A percentile compares a stretch with the other conserved stretches of the same genome.
These are phyloP conservation scores for Aporophyla nigra DNA, from an alignment of 2,888 invertebrate genomes.

Conservation along the genomic window DNA sequence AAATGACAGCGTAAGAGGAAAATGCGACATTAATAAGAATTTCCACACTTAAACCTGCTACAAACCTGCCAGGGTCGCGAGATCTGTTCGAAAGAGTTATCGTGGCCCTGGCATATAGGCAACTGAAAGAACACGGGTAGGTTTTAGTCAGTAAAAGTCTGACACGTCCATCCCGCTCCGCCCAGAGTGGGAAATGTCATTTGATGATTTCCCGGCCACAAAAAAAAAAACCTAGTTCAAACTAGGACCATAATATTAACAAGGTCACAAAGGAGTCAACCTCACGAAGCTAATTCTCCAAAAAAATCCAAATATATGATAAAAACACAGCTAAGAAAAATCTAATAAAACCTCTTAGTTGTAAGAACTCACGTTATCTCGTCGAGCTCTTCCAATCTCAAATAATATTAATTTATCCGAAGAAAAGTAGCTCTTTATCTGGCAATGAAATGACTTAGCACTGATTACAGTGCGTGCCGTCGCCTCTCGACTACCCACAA, in stretches of 20 bases:
- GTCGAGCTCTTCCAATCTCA: slow-evolving; percentile 66
- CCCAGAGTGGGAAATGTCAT: no score
- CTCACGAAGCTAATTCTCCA: slow-evolving; percentile 22
- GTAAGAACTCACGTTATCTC: slow-evolving; percentile 62
- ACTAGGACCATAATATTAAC: background rate
- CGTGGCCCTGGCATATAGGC: no score
- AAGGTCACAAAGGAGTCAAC: slow-evolving; percentile 15
- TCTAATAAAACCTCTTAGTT: slow-evolving; percentile 57
- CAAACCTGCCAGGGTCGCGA: no score
- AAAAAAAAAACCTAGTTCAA: no score
- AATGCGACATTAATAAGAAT: background rate
- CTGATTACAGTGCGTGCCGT: slow-evolving; percentile 80
- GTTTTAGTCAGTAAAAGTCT: no score
- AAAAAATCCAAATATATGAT: slow-evolving; percentile 14
- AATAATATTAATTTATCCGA: slow-evolving; percentile 82
- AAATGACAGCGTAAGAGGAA: background rate
- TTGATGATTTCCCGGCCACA: no score
- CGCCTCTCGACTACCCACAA: slow-evolving; percentile 57
- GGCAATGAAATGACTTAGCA: slow-evolving; percentile 81
- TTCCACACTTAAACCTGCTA: background rate
- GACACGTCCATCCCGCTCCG: no score
- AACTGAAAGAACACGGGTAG: no score
- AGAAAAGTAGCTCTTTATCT: slow-evolving; percentile 80
- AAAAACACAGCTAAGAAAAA: slow-evolving; percentile 47
- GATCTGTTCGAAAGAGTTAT: no score